phyloP scores from a whole-genome alignment of 2,113 vertebrate genomes.

The Taurulus bubalis region DNA sequence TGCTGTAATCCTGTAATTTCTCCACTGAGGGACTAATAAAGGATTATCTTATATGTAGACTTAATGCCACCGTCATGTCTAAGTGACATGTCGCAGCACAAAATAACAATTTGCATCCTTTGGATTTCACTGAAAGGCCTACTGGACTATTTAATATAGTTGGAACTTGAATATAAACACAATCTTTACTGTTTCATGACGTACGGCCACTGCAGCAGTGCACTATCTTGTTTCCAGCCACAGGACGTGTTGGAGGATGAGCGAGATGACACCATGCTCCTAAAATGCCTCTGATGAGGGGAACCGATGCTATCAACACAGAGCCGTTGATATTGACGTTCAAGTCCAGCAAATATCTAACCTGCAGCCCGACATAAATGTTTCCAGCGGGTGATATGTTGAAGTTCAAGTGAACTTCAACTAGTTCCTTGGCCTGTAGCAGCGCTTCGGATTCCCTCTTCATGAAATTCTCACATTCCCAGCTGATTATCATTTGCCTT shows the following conservation, averaged over 20 bases:
- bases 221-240: not conserved
- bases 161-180: not conserved
- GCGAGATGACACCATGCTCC: not conserved
- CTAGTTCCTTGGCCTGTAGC: not conserved
- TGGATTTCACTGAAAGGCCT: not conserved
- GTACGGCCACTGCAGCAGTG: not conserved
- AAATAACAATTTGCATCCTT: not conserved
- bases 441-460: not conserved
- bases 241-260: not conserved
- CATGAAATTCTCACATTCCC: too few species aligned
- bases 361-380: not conserved
- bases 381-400: slow-evolving; percentile 3
- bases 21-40: too few species aligned
- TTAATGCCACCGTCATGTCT: too few species aligned
- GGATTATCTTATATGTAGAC: too few species aligned
- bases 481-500: slow-evolving; percentile 2
- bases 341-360: not conserved
- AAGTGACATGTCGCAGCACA: not conserved
- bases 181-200: not conserved
- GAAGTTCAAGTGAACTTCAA: not conserved
- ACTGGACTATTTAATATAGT: not conserved
- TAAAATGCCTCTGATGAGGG: not conserved
- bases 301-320: not conserved
- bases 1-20: too few species aligned
- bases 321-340: not conserved